A percentile compares a stretch with the other conserved stretches of the same genome.
These are phyloP conservation scores for Ashinkailepas kermadecensis DNA, from an alignment of 2,888 invertebrate genomes.

Conservation along the genomic window DNA sequence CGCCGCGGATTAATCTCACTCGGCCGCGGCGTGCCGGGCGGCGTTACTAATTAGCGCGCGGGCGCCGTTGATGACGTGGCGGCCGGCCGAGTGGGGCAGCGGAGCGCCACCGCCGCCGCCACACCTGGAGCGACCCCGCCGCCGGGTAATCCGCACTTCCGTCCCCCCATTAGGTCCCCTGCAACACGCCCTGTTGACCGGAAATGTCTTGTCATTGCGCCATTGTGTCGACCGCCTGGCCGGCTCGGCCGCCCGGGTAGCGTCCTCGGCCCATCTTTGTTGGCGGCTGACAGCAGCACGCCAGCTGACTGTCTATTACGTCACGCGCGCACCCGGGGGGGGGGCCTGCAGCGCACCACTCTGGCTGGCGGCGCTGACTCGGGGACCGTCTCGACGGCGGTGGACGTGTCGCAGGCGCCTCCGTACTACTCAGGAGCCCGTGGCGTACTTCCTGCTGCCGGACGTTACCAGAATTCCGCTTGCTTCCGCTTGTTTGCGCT, in stretches of 20 bases:
- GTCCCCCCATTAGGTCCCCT: neutral
- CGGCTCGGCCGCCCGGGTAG: neutral
- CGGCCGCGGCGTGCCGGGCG: neutral
- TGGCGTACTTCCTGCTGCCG: too few species aligned
- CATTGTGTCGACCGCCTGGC: neutral
- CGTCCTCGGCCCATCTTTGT: neutral
- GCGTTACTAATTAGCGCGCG: neutral
- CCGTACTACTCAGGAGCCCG: too few species aligned
- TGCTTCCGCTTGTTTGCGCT: too few species aligned
- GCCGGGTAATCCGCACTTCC: neutral
- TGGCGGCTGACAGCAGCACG: neutral
- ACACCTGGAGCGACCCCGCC: neutral
- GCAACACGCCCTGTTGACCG: neutral
- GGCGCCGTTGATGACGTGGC: neutral
- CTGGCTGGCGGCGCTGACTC: too few species aligned
- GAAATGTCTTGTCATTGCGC: neutral
- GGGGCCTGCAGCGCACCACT: too few species aligned
- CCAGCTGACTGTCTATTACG: neutral
- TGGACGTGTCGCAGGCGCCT: too few species aligned
- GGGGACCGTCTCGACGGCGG: too few species aligned
- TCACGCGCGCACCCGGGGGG: too few species aligned
- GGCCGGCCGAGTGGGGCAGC: too few species aligned
- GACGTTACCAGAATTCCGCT: too few species aligned
- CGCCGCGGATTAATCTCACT: neutral
- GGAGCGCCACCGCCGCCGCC: too few species aligned